Evolutionary conservation across 2,888 invertebrate species (phyloP).

Genomic region (Epistrophella euchroma): DNA sequence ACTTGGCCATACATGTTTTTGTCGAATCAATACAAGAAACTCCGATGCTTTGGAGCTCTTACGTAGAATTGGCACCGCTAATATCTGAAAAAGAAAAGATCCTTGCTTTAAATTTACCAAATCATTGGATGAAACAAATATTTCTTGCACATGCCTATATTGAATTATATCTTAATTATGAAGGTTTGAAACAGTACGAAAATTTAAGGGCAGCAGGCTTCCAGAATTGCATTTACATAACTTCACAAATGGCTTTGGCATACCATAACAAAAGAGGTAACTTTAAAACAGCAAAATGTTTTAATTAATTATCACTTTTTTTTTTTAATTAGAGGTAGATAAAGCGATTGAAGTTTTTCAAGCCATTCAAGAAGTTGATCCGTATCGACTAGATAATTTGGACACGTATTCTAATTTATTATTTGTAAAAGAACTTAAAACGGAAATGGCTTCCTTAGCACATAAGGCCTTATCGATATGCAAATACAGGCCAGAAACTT

Average conservation of each 20-base stretch:
- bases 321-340: conserved; percentile 89
- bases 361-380: conserved; percentile 93
- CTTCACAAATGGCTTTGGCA: conserved; percentile 95
- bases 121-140: conserved; percentile 97
- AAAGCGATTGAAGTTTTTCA: conserved; percentile 94
- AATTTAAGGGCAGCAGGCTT: conserved; percentile 92
- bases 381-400: conserved; percentile 96
- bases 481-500: conserved; percentile 98
- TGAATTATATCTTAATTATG: conserved; percentile 94
- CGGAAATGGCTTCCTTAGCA: conserved; percentile 96
- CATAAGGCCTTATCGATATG: conserved; percentile 97
- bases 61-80: conserved; percentile 95
- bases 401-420: conserved; percentile 98
- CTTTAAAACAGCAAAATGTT: conserved; percentile 35
- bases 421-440: conserved; percentile 96
- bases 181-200: conserved; percentile 93
- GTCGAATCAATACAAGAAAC: conserved; percentile 90
- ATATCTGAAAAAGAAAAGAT: conserved; percentile 92
- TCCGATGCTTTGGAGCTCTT: conserved; percentile 97
- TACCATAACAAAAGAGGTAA: conserved; percentile 95
- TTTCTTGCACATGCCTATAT: conserved; percentile 95
- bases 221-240: conserved; percentile 93
- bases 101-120: conserved; percentile 88
- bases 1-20: conserved; percentile 91
- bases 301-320: conserved; percentile 58